Conservation (phyloP, 2,113 vertebrate species). For the Daubentonia madagascariensis region DNA sequence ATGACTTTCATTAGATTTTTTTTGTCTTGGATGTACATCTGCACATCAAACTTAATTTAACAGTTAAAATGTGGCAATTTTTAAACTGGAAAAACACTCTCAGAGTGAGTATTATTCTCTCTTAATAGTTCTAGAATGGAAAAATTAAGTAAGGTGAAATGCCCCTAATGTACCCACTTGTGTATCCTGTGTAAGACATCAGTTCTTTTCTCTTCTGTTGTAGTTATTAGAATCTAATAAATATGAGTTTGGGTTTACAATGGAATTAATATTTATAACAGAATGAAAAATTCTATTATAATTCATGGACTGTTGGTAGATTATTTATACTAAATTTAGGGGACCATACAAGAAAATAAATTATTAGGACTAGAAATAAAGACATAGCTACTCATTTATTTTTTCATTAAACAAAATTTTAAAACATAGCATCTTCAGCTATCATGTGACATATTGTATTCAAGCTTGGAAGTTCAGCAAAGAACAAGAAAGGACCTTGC, state of each 20-base stretch:
- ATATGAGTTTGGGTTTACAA: neutral
- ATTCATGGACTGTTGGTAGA: neutral
- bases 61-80: neutral
- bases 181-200: neutral
- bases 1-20: neutral
- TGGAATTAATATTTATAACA: neutral
- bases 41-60: neutral
- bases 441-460: neutral
- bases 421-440: neutral
- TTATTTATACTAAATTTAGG: neutral
- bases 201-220: neutral
- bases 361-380: neutral
- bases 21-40: neutral
- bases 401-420: neutral
- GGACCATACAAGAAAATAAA: neutral
- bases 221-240: neutral
- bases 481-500: neutral
- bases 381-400: neutral
- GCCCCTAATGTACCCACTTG: accelerated
- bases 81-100: neutral
- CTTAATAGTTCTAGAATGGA: neutral
- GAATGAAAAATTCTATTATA: neutral
- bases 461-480: neutral
- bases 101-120: neutral
- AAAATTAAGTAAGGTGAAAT: neutral